Percentiles rank a stretch among this genome's conserved stretches.
These are phyloP conservation scores for Diplodus sargus DNA, from an alignment of 2,797 vertebrate species.

Conservation along the genomic window DNA sequence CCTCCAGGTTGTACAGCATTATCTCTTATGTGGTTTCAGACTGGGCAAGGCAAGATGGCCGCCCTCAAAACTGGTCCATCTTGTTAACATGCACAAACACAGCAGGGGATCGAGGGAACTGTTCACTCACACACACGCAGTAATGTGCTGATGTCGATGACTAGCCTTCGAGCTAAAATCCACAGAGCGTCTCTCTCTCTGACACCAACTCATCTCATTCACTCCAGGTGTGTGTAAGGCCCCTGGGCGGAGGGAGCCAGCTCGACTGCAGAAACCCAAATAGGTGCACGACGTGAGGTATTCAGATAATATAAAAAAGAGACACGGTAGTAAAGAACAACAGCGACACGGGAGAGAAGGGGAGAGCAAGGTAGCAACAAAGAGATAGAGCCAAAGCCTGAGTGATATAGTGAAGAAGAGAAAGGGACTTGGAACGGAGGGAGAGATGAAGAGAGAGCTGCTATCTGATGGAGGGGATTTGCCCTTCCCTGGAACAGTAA, in stretches of 20 bases:
- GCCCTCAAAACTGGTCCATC: slow-evolving; percentile 69
- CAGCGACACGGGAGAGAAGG: slow-evolving; percentile 25
- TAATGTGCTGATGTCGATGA: slow-evolving; percentile 34
- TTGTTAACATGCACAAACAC: slow-evolving; percentile 67
- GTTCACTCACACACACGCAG: slow-evolving; percentile 32
- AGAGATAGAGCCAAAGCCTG: slow-evolving; percentile 72
- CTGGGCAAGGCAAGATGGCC: slow-evolving; percentile 60
- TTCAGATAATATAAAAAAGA: slow-evolving; percentile 27
- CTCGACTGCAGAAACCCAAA: slow-evolving; percentile 25
- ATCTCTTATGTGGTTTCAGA: slow-evolving; percentile 43
- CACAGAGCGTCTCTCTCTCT: slow-evolving; percentile 26
- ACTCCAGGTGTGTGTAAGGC: slow-evolving; percentile 39
- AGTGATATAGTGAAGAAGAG: slow-evolving; percentile 63
- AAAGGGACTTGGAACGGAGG: slow-evolving; percentile 62
- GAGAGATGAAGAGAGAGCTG: slow-evolving; percentile 72
- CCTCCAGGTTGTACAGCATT: slow-evolving; percentile 22
- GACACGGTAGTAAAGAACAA: neutral
- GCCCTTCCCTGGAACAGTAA: slow-evolving; percentile 83
- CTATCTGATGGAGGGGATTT: slow-evolving; percentile 84
- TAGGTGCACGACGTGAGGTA: slow-evolving; percentile 15
- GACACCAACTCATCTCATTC: slow-evolving; percentile 51
- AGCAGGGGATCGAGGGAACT: slow-evolving; percentile 19
- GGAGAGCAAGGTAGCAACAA: slow-evolving; percentile 53
- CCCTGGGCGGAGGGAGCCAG: slow-evolving; percentile 19
- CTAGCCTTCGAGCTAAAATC: slow-evolving; percentile 51